Base-by-base conservation (phyloP, 2,888 invertebrate species). In the Rutpela maculata region DNA sequence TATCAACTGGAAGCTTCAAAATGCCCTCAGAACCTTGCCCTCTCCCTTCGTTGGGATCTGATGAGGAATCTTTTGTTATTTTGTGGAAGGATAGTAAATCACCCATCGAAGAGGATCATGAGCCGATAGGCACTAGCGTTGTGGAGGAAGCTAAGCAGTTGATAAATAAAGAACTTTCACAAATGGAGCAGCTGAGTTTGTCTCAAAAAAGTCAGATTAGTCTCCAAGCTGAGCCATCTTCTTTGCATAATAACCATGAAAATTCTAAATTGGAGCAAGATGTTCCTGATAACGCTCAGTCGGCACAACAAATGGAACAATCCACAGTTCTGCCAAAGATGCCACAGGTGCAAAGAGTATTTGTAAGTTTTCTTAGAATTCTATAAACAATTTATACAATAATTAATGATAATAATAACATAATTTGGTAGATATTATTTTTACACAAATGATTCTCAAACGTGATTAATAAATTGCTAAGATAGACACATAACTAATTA, bases 51-150 rank as follows among this genome's bases (percentile, higher is more conserved):
- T 71, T 82, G 22, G 72, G 75, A 3, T 79, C 78, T 4, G 81
- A 82, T 69, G 84, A 84, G 50, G 84, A 84, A 69, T 85, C 85
- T 1, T 85, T 85, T 78, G 87, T 82, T 77, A 86, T 83, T 15
- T 72, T 85, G 43, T 82, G 84, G 11, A 78, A 82, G 38, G 84
- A 83, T 12, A 65, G 59, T 60, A 74, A 66, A 7, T 74, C 67
- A 11, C 22, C n/a, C 5, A 63, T 35, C 12, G 75, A 71, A 60
- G 69, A 71, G n/a, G 11, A 60, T 59, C 50, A 71, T 12, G 73
- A 70, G 7, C 68, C 67, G 11, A 67, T 77, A 43, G 82, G 78
- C 19, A 59, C 70, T 9, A 77, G 74, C 26, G 75, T 83, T 2
- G 68, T 83, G 9, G 78, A 79, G 12, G 85, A 83, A 78, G 81